These are phyloP conservation scores for Gonioctena quinquepunctata DNA, from an alignment of 1,140 invertebrate species.

Conservation along the genomic window DNA sequence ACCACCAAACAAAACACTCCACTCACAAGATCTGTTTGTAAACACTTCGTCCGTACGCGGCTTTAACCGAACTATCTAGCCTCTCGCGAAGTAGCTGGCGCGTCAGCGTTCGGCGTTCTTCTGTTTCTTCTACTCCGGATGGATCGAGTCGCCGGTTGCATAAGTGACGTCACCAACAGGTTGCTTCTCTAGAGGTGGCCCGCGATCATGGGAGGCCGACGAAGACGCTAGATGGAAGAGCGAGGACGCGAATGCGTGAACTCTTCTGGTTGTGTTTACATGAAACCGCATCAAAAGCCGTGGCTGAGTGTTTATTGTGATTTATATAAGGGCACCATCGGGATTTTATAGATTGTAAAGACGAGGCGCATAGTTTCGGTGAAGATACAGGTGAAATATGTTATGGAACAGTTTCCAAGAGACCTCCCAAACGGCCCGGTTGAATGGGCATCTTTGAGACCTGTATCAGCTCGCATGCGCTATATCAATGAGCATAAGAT, in stretches of 20 bases:
- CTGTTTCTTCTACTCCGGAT: slow-evolving; percentile 9
- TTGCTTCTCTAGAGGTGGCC: slow-evolving; percentile 21
- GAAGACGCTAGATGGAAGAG: slow-evolving; percentile 9
- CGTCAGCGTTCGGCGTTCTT: not conserved
- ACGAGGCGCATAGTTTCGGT: not conserved
- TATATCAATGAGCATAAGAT: no score
- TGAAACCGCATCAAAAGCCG: slow-evolving; percentile 1
- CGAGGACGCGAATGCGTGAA: not conserved
- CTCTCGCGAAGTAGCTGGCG: no score
- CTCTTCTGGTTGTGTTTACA: slow-evolving; percentile 9
- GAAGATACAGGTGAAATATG: no score
- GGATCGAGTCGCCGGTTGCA: slow-evolving; percentile 10
- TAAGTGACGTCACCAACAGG: slow-evolving; percentile 20
- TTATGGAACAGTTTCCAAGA: no score
- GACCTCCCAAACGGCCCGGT: no score
- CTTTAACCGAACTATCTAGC: no score
- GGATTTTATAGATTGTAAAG: not conserved
- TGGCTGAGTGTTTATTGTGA: slow-evolving; percentile 3
- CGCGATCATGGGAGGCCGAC: slow-evolving; percentile 20
- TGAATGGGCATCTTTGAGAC: no score
- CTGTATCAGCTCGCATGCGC: no score
- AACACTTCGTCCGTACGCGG: not conserved
- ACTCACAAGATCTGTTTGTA: not conserved
- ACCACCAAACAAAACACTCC: slow-evolving; percentile 10
- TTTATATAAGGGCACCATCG: not conserved